phyloP scores from a whole-genome alignment of 2,888 invertebrate genomes.

The Alloscopus bannaensis region DNA sequence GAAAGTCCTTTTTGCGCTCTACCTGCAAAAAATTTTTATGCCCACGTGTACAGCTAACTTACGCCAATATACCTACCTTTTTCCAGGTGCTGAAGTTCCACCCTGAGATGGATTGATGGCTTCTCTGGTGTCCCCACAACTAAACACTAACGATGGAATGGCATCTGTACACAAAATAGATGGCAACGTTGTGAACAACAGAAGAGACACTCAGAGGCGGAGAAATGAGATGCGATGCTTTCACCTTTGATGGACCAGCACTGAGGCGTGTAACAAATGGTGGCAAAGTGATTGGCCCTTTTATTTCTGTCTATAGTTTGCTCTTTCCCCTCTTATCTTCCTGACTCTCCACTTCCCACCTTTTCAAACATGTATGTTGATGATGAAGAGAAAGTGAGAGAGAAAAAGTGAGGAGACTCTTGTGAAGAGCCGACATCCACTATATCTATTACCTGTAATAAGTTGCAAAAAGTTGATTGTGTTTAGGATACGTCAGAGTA shows the following conservation, averaged over 20 bases:
- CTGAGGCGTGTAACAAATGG: constrained; percentile 55
- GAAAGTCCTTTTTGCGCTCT: too few species aligned
- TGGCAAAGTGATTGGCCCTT: constrained; percentile 56
- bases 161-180: not conserved
- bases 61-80: too few species aligned
- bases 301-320: constrained; percentile 37
- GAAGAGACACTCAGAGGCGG: constrained; percentile 32
- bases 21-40: too few species aligned
- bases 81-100: too few species aligned
- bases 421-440: not conserved
- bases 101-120: constrained; percentile 30
- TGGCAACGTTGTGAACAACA: constrained; percentile 1
- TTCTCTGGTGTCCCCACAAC: too few species aligned
- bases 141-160: constrained; percentile 1
- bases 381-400: constrained; percentile 16
- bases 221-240: constrained; percentile 60
- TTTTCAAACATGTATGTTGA: not conserved
- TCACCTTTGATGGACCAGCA: constrained; percentile 48
- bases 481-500: not conserved
- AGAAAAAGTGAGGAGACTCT: too few species aligned
- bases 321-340: constrained; percentile 19
- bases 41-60: too few species aligned
- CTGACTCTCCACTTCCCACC: constrained; percentile 28
- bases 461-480: constrained; percentile 2
- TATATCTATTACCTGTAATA: constrained; percentile 13